Evolutionary conservation across 2,113 vertebrate species (phyloP), one percentile per base, ranked within the genome.

Genomic region (Anas platyrhynchos): DNA sequence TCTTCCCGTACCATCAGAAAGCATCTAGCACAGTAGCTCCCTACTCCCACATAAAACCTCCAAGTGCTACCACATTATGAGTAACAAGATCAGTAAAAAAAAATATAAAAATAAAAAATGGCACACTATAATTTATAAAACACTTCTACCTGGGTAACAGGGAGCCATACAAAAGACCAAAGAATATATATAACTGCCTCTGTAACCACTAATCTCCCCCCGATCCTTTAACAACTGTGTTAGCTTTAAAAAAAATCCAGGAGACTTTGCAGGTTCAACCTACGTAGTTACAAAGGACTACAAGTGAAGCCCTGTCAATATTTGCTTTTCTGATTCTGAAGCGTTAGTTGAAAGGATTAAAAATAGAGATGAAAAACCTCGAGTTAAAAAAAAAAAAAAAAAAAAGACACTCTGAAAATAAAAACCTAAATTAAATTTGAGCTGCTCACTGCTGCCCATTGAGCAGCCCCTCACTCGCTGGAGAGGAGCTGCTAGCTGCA

Each of bases 401-500:
- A 17, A 18, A 46, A 46, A 17, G 8, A 4, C 7, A 3, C 25
- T 46, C 62, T 54, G 44, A 90, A 89, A 96, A 82, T 23, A 85
- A 84, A 75, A 79, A 48, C 7, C 72, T 86, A 74, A 31, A 25
- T 78, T 83, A 61, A 74, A 88, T 96, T 61, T 34, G 63, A 55
- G 44, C n/a, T 36, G 59, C 46, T 86, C 79, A 36, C 6, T 77
- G 88, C 83, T 55, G 55, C 88, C 34, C 80, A 75, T 3, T 54
- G 55, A 93, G 66, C 69, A 80, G 77, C 77, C 91, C 81, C 80
- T 82, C 81, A 44, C 79, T 86, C 46, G 20, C 75, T 52, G 23
- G 26, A 92, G 89, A 78, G 63, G 89, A 81, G 86, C 88, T 93
- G 50, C 69, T 63, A 82, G 88, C 43, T 85, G 74, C 91, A 27